A percentile compares a stretch with the other conserved stretches of the same genome.
Conservation (phyloP, 2,888 invertebrate genomes). For the Orthosia cruda region DNA sequence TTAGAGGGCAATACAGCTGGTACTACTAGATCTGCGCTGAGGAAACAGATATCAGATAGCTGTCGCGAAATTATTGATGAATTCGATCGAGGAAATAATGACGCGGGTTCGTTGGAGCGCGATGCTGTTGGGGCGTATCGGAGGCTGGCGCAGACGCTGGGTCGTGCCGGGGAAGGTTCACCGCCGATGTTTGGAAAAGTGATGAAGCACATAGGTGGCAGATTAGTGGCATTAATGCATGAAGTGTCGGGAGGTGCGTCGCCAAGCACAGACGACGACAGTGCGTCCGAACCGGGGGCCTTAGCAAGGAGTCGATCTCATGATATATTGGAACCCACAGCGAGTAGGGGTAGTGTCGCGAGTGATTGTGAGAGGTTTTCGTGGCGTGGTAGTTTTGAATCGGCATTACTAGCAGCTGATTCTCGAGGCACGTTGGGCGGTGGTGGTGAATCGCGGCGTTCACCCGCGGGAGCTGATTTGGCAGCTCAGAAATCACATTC, state of each 20-base stretch:
- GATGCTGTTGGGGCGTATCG: constrained; percentile 97
- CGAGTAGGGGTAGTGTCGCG: constrained; percentile 93
- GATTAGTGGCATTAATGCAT: constrained; percentile 97
- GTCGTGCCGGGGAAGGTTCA: constrained; percentile 94
- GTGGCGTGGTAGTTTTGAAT: constrained; percentile 98
- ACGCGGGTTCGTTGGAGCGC: constrained; percentile 91
- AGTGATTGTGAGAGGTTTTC: constrained; percentile 98
- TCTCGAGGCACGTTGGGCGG: constrained; percentile 95
- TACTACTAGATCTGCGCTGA: constrained; percentile 93
- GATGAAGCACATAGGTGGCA: constrained; percentile 97
- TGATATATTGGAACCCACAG: constrained; percentile 94
- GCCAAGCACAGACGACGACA: constrained; percentile 94
- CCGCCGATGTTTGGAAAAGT: constrained; percentile 97
- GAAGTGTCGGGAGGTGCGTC: constrained; percentile 96
- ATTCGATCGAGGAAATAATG: constrained; percentile 94
- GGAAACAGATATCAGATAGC: constrained; percentile 97
- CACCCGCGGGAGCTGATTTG: constrained; percentile 96
- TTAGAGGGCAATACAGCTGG: constrained; percentile 93
- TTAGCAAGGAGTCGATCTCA: constrained; percentile 96
- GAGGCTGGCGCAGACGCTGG: constrained; percentile 96
- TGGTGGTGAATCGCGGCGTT: constrained; percentile 95
- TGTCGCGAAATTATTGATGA: constrained; percentile 97
- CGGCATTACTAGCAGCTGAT: constrained; percentile 97
- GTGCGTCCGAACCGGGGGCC: constrained; percentile 93
- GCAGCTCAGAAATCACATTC: constrained; percentile 96